These are phyloP conservation scores for Steinernema carpocapsae DNA, from an alignment of 2,888 invertebrate species.

Conservation along the genomic window DNA sequence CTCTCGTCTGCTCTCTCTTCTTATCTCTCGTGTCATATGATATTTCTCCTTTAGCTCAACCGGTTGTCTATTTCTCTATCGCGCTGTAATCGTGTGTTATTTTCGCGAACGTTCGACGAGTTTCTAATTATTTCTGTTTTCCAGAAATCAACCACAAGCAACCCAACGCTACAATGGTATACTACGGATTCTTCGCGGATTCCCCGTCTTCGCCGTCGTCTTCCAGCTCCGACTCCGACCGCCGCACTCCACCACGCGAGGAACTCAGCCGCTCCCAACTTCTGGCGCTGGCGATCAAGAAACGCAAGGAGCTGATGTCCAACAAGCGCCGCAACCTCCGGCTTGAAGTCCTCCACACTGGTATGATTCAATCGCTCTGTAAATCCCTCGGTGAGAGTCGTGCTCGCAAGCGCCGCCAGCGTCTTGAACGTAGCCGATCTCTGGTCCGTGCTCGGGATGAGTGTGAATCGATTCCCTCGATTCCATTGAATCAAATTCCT, in stretches of 20 bases:
- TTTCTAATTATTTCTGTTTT: too few relatives aligned
- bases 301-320: constrained; percentile 49
- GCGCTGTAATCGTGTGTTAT: background rate
- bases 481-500: constrained; percentile 10
- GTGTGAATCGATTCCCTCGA: constrained; percentile 7
- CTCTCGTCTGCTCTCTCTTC: too few relatives aligned
- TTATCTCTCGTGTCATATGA: too few relatives aligned
- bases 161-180: too few relatives aligned
- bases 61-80: too few relatives aligned
- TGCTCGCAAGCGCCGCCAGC: constrained; percentile 46
- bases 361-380: constrained; percentile 59
- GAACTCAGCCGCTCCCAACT: constrained; percentile 43
- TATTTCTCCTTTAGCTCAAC: too few relatives aligned
- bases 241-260: background rate
- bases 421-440: constrained; percentile 2
- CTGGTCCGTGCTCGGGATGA: constrained; percentile 18
- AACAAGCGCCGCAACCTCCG: constrained; percentile 53
- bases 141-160: too few relatives aligned
- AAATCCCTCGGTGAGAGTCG: constrained; percentile 61
- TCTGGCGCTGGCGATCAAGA: constrained; percentile 57
- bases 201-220: background rate
- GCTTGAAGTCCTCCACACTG: constrained; percentile 56
- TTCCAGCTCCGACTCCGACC: background rate
- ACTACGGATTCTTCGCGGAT: background rate
- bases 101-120: too few relatives aligned